These are phyloP conservation scores for Sycophaga agraensis DNA, from an alignment of 1,140 invertebrate genomes.

Conservation along the genomic window DNA sequence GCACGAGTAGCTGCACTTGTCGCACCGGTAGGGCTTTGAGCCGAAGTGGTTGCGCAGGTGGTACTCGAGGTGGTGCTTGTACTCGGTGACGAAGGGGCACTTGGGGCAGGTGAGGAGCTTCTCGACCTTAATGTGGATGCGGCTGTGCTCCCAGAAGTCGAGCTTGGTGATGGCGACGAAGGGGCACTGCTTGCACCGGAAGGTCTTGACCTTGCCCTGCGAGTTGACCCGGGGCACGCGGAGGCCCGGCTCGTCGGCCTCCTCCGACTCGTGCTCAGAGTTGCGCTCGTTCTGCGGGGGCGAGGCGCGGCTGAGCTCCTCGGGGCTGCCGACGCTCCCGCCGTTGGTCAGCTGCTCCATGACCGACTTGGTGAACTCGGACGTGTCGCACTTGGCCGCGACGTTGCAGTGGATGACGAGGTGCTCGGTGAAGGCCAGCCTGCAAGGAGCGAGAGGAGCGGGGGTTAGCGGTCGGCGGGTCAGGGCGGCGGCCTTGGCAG, in stretches of 20 bases:
- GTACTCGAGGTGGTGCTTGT: conserved; percentile 98
- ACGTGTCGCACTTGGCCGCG: neutral
- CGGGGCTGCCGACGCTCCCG: neutral
- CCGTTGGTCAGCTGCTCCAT: conserved; percentile 13
- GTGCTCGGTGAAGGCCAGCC: conserved; percentile 36
- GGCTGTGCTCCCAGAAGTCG: conserved; percentile 92
- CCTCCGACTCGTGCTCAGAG: conserved; percentile 53
- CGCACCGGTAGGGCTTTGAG: conserved; percentile 95
- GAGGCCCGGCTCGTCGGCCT: conserved; percentile 62
- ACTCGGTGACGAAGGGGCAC: conserved; percentile 97
- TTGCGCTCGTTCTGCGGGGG: conserved; percentile 23
- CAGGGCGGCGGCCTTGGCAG: too few relatives aligned
- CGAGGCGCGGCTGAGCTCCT: neutral
- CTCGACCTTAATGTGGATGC: conserved; percentile 88
- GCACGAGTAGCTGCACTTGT: conserved; percentile 88
- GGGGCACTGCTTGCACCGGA: conserved; percentile 91
- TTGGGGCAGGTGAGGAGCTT: conserved; percentile 88
- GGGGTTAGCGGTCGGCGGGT: too few relatives aligned
- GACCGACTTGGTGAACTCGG: conserved; percentile 26
- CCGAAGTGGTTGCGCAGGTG: conserved; percentile 94
- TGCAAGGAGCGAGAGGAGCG: conserved; percentile 16
- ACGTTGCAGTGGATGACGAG: conserved; percentile 28
- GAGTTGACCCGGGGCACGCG: conserved; percentile 74
- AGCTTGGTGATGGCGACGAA: conserved; percentile 82
- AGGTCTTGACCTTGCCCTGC: conserved; percentile 83